These are phyloP conservation scores for Tetropium fuscum DNA, from an alignment of 2,888 invertebrate genomes.

Conservation along the genomic window DNA sequence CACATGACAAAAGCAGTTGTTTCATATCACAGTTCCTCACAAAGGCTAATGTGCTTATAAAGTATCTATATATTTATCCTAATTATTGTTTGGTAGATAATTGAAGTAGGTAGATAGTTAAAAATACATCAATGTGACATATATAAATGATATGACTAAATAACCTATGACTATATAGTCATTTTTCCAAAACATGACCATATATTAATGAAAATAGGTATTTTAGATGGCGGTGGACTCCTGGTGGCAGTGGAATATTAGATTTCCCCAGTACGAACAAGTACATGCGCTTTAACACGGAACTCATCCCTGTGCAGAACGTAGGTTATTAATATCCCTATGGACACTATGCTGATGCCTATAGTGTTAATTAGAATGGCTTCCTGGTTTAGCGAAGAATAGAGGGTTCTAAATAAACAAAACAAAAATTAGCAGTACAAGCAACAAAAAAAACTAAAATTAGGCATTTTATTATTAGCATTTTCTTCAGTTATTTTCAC, in stretches of 20 bases:
- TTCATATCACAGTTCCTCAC: no score
- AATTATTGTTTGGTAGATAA: no score
- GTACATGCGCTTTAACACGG: constrained; percentile 66
- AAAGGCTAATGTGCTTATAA: no score
- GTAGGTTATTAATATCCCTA: constrained; percentile 75
- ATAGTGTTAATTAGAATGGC: constrained; percentile 78
- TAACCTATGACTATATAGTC: no score
- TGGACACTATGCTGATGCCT: constrained; percentile 74
- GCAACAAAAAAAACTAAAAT: constrained; percentile 33
- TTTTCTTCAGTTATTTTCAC: no score
- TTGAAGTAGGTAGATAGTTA: no score
- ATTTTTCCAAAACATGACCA: no score
- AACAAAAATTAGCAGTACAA: constrained; percentile 48
- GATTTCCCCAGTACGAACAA: constrained; percentile 72
- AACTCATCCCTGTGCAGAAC: constrained; percentile 73
- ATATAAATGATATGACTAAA: no score
- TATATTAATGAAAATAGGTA: background rate
- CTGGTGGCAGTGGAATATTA: constrained; percentile 54
- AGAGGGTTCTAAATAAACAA: constrained; percentile 57
- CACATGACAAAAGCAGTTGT: no score
- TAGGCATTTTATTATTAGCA: no score
- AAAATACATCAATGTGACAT: no score
- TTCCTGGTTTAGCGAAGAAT: constrained; percentile 73
- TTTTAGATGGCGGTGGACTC: background rate
- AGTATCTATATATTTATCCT: no score